These are phyloP conservation scores for Pheosia gnoma DNA, from an alignment of 2,888 invertebrate genomes.

Conservation along the genomic window DNA sequence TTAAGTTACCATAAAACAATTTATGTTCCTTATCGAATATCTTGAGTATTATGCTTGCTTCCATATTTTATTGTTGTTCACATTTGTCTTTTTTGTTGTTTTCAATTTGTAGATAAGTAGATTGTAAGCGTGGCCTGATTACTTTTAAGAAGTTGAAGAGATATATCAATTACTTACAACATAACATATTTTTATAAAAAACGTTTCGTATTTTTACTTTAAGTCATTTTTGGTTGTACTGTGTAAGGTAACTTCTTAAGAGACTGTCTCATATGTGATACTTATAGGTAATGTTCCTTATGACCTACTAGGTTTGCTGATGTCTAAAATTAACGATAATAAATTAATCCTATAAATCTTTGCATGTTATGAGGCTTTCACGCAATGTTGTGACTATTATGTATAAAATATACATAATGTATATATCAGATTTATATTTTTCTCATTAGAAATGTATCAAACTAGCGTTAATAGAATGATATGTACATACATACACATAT, in stretches of 20 bases:
- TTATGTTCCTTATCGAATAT: conserved; percentile 25
- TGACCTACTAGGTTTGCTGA: conserved; percentile 35
- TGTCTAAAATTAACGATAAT: conserved; percentile 8
- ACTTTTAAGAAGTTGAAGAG: conserved; percentile 38
- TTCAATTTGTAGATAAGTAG: conserved; percentile 30
- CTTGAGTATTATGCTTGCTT: conserved; percentile 20
- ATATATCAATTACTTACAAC: conserved; percentile 26
- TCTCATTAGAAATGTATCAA: conserved; percentile 24
- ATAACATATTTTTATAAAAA: conserved; percentile 51
- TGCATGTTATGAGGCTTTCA: conserved; percentile 28
- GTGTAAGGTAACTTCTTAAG: conserved; percentile 59
- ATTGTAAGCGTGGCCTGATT: conserved; percentile 36
- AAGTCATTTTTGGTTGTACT: conserved; percentile 57
- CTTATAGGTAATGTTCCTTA: conserved; percentile 58
- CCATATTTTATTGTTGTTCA: conserved; percentile 8
- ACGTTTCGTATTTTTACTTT: conserved; percentile 42
- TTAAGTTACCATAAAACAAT: conserved; percentile 31
- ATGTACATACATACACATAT: conserved; percentile 21
- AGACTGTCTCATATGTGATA: conserved; percentile 73
- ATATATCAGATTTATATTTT: conserved; percentile 22
- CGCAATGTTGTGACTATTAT: conserved; percentile 28
- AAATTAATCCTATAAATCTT: conserved; percentile 3
- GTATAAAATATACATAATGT: conserved; percentile 19
- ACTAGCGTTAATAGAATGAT: conserved; percentile 34
- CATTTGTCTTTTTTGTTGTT: conserved; percentile 8